Evolutionary conservation across 2,113 vertebrate genomes (phyloP), one percentile per base, ranked within the genome.

Genomic region (Phoxinus phoxinus): DNA sequence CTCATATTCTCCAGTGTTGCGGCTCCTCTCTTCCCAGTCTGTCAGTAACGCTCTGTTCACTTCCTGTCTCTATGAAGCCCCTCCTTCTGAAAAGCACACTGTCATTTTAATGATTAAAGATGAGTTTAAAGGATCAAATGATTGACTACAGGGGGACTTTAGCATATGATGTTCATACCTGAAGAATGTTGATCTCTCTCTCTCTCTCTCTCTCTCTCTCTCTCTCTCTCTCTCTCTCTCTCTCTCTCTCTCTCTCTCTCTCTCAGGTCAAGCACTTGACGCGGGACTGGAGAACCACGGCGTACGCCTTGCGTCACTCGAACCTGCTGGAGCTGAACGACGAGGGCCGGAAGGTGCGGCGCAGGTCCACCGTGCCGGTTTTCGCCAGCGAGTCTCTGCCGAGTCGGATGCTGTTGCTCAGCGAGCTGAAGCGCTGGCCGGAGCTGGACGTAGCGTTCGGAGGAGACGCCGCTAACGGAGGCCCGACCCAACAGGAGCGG

Each of bases 211-310:
- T 35, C 32, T 35, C 32, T 35, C 35, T 35, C 35, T 35, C 35
- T 35, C 35, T 35, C 35, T 35, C 35, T 37, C 37, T 37, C 37
- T 37, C 37, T 37, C 37, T 37, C 37, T 37, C 37, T 6, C 37
- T 37, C 37, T 37, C 37, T 37, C 41, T 41, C 41, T 41, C 41
- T 41, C 41, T 41, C 41, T 61, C 6, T 65, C 30, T 69, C 3
- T 87, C 41, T 91, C 46, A 99, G 98, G 97, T 99, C 35, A 99
- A 99, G 87, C 98, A 99, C 85, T 94, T 99, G 72, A 99, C 98
- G 0, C 95, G 96, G 23, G 98, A 99, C 94, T 99, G 98, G 98
- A 96, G 97, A 88, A 97, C 97, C 59, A 99, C 98, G 0, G 97
- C 98, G 0, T 95, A 96, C 0, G 98, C 98, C 44, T 91, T 99